phyloP scores from a whole-genome alignment of 2,797 vertebrate species.

The Taeniopygia guttata region DNA sequence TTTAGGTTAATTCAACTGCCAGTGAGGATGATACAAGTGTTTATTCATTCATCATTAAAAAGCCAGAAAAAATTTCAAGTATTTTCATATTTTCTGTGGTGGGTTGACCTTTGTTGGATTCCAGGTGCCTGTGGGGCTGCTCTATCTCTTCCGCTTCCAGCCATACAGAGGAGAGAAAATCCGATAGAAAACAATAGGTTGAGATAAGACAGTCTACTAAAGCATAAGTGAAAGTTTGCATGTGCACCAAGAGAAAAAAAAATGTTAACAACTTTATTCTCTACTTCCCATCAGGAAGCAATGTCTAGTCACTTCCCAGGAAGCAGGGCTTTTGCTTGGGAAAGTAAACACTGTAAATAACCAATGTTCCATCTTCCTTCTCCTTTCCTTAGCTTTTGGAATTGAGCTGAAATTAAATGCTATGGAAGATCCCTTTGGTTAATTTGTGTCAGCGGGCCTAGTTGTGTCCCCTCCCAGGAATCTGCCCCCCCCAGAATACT shows the following conservation, averaged over 20 bases:
- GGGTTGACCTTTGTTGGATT: background rate
- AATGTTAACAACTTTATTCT: background rate
- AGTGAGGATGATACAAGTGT: background rate
- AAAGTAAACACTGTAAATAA: background rate
- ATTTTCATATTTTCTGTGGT: background rate
- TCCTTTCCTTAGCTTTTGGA: background rate
- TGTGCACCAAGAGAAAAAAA: background rate
- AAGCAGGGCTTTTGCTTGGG: background rate
- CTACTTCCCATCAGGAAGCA: background rate
- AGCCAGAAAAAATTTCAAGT: background rate
- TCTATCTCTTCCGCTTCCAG: background rate
- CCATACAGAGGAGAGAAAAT: background rate
- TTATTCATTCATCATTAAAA: background rate
- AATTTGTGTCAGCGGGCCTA: background rate
- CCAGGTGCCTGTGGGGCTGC: fast-evolving
- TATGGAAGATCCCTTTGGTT: background rate
- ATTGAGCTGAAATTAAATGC: background rate
- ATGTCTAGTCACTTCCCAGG: background rate
- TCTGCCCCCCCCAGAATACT: background rate
- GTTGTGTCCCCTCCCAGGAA: background rate
- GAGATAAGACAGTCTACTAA: background rate
- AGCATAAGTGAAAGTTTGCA: background rate
- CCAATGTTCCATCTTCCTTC: background rate
- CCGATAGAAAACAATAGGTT: background rate
- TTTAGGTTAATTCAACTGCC: background rate